Evolutionary conservation across 2,888 invertebrate species (phyloP).

Genomic region (Xanthia icteritia): DNA sequence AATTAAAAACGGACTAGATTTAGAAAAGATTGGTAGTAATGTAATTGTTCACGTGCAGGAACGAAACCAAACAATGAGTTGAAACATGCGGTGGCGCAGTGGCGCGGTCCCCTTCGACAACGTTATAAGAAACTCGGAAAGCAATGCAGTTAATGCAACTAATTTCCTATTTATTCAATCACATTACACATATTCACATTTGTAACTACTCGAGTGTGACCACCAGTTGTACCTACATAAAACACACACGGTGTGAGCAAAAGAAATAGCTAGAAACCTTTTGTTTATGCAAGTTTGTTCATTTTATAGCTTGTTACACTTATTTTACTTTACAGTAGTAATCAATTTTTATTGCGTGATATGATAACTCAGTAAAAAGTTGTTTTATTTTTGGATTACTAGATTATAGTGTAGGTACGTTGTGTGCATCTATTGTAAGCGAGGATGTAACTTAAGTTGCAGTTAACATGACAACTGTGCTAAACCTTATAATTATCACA

Average conservation of each 20-base stretch:
- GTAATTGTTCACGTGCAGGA: constrained; percentile 72
- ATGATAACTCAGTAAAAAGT: background rate
- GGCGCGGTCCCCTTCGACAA: constrained; percentile 58
- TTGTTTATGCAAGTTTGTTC: constrained; percentile 25
- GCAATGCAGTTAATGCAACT: constrained; percentile 61
- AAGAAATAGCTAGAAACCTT: constrained; percentile 45
- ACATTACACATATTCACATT: constrained; percentile 47
- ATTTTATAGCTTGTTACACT: constrained; percentile 19
- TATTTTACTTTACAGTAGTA: constrained; percentile 25
- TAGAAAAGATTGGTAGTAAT: constrained; percentile 69
- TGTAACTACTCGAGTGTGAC: constrained; percentile 37
- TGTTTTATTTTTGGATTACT: constrained; percentile 3
- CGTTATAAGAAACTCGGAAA: constrained; percentile 72
- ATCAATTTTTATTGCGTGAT: constrained; percentile 26
- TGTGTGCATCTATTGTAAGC: constrained; percentile 5
- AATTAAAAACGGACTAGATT: constrained; percentile 72
- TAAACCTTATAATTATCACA: constrained; percentile 55
- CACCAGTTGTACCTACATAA: constrained; percentile 21
- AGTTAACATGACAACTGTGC: constrained; percentile 39
- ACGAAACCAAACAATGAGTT: constrained; percentile 74
- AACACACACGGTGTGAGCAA: constrained; percentile 20
- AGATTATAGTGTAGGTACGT: constrained; percentile 9
- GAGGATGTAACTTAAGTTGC: constrained; percentile 17
- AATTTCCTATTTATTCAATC: constrained; percentile 72
- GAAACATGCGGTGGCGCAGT: constrained; percentile 66